A percentile compares a stretch with the other conserved stretches of the same genome.
phyloP scores from a whole-genome alignment of 2,888 invertebrate species.

The Noctua janthina region DNA sequence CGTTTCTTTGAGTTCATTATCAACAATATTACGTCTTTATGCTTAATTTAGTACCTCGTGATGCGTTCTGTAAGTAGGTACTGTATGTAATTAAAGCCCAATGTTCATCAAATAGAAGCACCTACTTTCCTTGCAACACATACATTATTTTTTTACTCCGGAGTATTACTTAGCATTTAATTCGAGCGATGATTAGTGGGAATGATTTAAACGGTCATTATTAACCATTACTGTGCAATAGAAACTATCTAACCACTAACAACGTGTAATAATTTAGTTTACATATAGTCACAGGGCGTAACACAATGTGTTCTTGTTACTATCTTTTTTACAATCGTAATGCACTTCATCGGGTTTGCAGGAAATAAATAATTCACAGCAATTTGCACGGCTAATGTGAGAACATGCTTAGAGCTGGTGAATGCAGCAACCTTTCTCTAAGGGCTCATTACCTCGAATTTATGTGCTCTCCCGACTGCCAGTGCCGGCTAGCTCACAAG shows the following conservation, averaged over 20 bases:
- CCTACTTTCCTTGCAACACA: conserved; percentile 54
- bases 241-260: conserved; percentile 64
- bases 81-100: conserved; percentile 58
- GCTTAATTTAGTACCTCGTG: conserved; percentile 51
- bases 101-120: conserved; percentile 55
- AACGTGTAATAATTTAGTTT: conserved; percentile 72
- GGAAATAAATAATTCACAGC: conserved; percentile 81
- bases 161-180: conserved; percentile 58
- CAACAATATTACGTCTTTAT: conserved; percentile 50
- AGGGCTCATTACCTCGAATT: conserved; percentile 81
- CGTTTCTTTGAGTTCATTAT: conserved; percentile 45
- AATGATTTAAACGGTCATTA: conserved; percentile 65
- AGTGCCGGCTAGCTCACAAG: conserved; percentile 65
- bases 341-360: conserved; percentile 78
- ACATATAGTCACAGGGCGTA: conserved; percentile 75
- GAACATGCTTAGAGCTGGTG: conserved; percentile 75
- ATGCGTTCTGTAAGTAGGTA: conserved; percentile 51
- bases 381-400: conserved; percentile 85
- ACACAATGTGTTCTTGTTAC: conserved; percentile 74
- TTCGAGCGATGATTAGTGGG: conserved; percentile 60
- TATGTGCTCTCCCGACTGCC: conserved; percentile 73
- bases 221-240: conserved; percentile 67
- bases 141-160: conserved; percentile 50
- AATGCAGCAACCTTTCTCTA: conserved; percentile 81
- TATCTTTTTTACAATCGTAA: conserved; percentile 73